Conservation (phyloP, 2,797 vertebrate genomes). For the Sebastes umbrosus region DNA sequence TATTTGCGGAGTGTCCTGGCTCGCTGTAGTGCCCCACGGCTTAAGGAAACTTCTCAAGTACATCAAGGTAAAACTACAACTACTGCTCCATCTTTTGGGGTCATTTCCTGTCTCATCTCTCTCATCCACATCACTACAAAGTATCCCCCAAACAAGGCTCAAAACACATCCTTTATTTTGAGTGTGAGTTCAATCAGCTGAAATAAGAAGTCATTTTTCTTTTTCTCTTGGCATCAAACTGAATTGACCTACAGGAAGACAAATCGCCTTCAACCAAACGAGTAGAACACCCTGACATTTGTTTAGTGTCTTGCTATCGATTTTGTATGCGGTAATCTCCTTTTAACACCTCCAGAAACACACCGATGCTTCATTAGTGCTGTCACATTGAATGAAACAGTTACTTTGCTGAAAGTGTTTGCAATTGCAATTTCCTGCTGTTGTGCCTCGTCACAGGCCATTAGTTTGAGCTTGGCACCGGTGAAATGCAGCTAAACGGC, state of each 20-base stretch:
- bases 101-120: not conserved
- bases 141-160: not conserved
- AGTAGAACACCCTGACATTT: conserved; percentile 67
- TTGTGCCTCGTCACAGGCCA: conserved; percentile 77
- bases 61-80: conserved; percentile 81
- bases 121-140: not conserved
- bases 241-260: conserved; percentile 53
- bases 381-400: conserved; percentile 76
- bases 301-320: conserved; percentile 70
- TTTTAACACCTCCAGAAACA: conserved; percentile 72
- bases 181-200: conserved; percentile 20
- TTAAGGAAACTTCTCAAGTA: conserved; percentile 84
- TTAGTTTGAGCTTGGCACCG: conserved; percentile 71
- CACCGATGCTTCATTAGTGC: conserved; percentile 76
- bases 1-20: conserved; percentile 76
- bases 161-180: not conserved
- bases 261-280: conserved; percentile 56
- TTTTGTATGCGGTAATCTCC: conserved; percentile 68
- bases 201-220: conserved; percentile 31
- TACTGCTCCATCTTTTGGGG: not conserved
- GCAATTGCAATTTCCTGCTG: conserved; percentile 79
- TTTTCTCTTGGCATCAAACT: conserved; percentile 31
- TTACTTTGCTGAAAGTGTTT: conserved; percentile 75
- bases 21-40: conserved; percentile 82
- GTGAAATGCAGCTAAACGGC: conserved; percentile 67